Base-by-base conservation (phyloP, 2,113 vertebrate species). In the Pogonocichla stellata region DNA sequence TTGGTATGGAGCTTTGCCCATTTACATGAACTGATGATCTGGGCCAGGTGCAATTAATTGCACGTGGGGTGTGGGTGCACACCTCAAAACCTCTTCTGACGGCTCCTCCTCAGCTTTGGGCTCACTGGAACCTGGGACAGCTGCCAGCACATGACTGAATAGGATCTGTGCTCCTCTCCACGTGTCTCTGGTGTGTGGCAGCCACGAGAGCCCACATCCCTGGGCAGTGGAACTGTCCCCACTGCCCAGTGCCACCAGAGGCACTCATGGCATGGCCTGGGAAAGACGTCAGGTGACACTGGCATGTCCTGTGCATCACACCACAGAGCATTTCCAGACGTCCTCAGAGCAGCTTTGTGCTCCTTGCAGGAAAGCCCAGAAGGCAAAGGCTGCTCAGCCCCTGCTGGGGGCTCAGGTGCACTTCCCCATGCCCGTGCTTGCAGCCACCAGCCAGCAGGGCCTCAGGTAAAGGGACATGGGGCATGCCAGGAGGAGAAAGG, bases 11-110 rank as follows among this genome's bases (percentile, higher is more conserved):
- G 92, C 79, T 90, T 34, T 93, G 79, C 93, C 90, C 92, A 57
- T 75, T 86, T 78, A 47, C 90, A 88, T 40, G 84, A 86, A 45
- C 85, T 80, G 79, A 90, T 77, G 93, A 83, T 93, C 79, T 58
- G 57, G 79, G 87, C 94, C 94, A 97, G 92, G 93, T 93, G 94
- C 56, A 42, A 83, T 94, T 91, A 77, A 83, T 20, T 73, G 82
- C 92, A 73, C 3, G 2, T 1, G 25, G 78, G 62, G 71, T 77
- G 82, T 88, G 70, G 85, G 64, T 20, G 36, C 87, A 90, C 93
- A 94, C 92, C 96, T 96, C 73, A 64, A 13, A 66, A 86, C 66
- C 60, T 90, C 54, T 58, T 70, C 75, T 36, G 60, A 10, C 60
- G 54, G 67, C 64, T 90, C 56, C 93, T 90, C 85, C 90, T 34